These are phyloP conservation scores for Sinocyclocheilus anophthalmus DNA, from an alignment of 2,113 vertebrate genomes.

Conservation along the genomic window DNA sequence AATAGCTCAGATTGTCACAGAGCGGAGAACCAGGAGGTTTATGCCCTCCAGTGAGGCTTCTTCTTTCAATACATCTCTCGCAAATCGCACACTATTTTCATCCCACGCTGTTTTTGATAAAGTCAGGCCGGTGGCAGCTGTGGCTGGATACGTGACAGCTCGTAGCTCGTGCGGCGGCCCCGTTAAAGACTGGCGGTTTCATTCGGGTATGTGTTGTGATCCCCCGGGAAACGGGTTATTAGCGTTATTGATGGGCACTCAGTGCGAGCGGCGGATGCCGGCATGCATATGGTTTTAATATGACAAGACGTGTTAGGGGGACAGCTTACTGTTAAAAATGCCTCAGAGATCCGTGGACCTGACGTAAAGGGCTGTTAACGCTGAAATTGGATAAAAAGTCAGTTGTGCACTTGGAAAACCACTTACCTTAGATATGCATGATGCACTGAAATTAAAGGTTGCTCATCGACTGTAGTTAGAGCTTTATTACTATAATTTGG, in stretches of 20 bases:
- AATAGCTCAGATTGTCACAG: conserved; percentile 7
- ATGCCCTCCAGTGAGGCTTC: background rate
- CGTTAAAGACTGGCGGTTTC: conserved; percentile 57
- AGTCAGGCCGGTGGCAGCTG: conserved; percentile 17
- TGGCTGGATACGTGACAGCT: conserved; percentile 19
- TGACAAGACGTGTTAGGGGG: conserved; percentile 66
- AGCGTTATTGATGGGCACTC: conserved; percentile 73
- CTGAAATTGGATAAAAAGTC: conserved; percentile 14
- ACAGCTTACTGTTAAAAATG: conserved; percentile 54
- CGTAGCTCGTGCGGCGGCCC: conserved; percentile 23
- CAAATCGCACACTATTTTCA: conserved; percentile 9
- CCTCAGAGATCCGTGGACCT: conserved; percentile 34
- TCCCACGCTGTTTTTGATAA: conserved; percentile 6
- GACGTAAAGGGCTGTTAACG: conserved; percentile 8
- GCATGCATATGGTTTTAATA: conserved; percentile 70
- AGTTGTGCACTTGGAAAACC: background rate
- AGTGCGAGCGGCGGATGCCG: conserved; percentile 49
- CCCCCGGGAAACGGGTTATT: conserved; percentile 68
- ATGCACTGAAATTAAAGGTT: conserved; percentile 9
- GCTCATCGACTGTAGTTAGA: conserved; percentile 25
- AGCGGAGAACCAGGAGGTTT: background rate
- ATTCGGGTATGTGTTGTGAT: conserved; percentile 65
- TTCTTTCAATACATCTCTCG: conserved; percentile 19
- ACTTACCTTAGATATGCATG: conserved; percentile 34
- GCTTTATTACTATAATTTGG: conserved; percentile 32